A percentile compares a stretch with the other conserved stretches of the same genome.
These are phyloP conservation scores for Chrysotoxum bicinctum DNA, from an alignment of 2,888 invertebrate species.

Conservation along the genomic window DNA sequence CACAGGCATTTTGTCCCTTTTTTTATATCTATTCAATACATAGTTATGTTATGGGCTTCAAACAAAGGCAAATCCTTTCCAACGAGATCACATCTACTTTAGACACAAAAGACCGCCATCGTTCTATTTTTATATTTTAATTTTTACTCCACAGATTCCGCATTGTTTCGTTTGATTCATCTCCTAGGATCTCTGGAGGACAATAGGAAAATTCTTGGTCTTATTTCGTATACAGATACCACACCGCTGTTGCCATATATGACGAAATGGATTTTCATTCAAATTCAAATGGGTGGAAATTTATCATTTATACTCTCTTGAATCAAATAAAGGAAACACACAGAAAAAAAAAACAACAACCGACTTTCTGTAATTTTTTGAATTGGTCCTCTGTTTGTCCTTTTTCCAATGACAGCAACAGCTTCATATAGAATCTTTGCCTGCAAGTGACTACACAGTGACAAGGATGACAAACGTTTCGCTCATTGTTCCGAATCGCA, in stretches of 20 bases:
- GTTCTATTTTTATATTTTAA: conserved; percentile 30
- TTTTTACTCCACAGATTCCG: conserved; percentile 52
- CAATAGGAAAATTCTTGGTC: conserved; percentile 66
- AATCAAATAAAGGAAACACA: conserved; percentile 30
- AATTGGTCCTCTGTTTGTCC: conserved; percentile 42
- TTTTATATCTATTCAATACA: not conserved
- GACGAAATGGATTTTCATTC: conserved; percentile 62
- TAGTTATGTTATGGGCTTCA: not conserved
- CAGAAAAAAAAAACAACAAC: not conserved
- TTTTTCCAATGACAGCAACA: conserved; percentile 33
- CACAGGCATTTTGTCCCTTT: conserved; percentile 39
- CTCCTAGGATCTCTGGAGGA: conserved; percentile 24
- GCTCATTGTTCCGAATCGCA: conserved; percentile 64
- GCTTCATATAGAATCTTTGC: conserved; percentile 16
- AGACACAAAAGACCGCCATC: conserved; percentile 51
- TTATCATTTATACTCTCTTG: conserved; percentile 51
- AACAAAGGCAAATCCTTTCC: conserved; percentile 52
- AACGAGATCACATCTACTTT: conserved; percentile 33
- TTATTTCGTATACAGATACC: conserved; percentile 18
- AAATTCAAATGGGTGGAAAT: conserved; percentile 71
- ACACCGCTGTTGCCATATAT: not conserved
- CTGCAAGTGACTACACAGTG: conserved; percentile 65
- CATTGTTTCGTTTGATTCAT: conserved; percentile 69
- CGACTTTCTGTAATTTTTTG: conserved; percentile 20
- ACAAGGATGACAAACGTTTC: conserved; percentile 60